Evolutionary conservation across 1,140 invertebrate genomes (phyloP), one percentile per base, ranked within the genome.

Genomic region (Trypoxylus dichotomus): DNA sequence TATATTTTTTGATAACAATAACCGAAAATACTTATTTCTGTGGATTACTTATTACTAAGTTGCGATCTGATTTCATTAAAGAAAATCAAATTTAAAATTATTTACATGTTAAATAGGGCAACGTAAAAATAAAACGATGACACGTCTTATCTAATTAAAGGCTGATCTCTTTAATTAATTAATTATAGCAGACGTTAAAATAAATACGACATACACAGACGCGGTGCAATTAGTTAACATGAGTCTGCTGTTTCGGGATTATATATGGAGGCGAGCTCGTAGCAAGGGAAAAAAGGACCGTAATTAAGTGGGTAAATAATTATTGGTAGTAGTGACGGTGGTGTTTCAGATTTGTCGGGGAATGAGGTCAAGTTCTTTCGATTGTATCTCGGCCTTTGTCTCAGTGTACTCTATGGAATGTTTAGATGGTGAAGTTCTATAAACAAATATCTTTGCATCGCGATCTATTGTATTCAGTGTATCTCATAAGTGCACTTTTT

Each of bases 231-330:
- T 68, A 68, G 24, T 68, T 68, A 68, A 68, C 60, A 27, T 68
- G 60, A 68, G 60, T 68, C 60, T 25, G 60, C 60, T 29, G 60
- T 68, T 68, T 68, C 60, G 24, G 60, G 8, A 68, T 68, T 68
- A 68, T 27, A 27, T 68, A 68, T 68, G 60, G 60, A 68, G 60
- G 60, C 60, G 25, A 68, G 13, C 13, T 68, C 21, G 27, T 6
- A 13, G 11, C 11, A 68, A 29, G 60, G 27, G 60, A 27, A 25
- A n/a, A 68, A 68, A 68, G 60, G 60, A 24, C 60, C 1, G 60
- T 68, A 68, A 68, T 68, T 68, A 68, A 68, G 60, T 29, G 60
- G 60, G 60, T 24, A 68, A 68, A 68, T 68, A 68, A 68, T 68
- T 68, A 68, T 68, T 68, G 24, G 24, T 68, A 24, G 60, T 68